These are phyloP conservation scores for Caenorhabditis inopinata DNA, from an alignment of 1,140 invertebrate species.

Conservation along the genomic window DNA sequence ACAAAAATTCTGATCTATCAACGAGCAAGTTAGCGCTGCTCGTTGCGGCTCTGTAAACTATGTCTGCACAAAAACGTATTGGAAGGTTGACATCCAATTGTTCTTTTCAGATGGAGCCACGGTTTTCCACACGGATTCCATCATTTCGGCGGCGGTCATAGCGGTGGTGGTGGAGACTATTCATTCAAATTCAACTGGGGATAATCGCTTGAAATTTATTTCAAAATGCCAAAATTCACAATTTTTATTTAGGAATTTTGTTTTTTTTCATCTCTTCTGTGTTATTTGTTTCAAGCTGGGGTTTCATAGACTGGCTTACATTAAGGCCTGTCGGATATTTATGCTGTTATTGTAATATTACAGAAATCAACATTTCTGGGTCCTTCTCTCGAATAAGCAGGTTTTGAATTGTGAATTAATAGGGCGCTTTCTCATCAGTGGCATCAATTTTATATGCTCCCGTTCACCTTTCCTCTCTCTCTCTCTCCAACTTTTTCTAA, in stretches of 20 bases:
- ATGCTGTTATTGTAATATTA: not conserved
- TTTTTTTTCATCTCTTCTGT: not conserved
- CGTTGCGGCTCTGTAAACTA: too few species aligned
- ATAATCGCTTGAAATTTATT: too few species aligned
- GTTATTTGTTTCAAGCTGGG: not conserved
- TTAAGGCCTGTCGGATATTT: not conserved
- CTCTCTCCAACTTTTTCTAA: not conserved
- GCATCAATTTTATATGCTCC: not conserved
- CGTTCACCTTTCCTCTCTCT: not conserved
- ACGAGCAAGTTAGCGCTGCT: too few species aligned
- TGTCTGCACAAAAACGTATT: too few species aligned
- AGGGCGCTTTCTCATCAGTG: not conserved
- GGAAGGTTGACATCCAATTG: too few species aligned
- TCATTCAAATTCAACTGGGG: slow-evolving; percentile 91
- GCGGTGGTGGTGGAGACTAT: slow-evolving; percentile 71
- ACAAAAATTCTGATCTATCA: too few species aligned
- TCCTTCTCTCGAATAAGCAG: not conserved
- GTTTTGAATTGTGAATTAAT: not conserved
- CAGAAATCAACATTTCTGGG: not conserved
- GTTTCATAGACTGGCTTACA: not conserved
- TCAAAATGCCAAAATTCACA: too few species aligned
- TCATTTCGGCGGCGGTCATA: slow-evolving; percentile 59
- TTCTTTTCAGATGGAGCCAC: slow-evolving; percentile 71
- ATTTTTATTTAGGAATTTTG: not conserved
- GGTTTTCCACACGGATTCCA: slow-evolving; percentile 75